phyloP scores from a whole-genome alignment of 2,797 vertebrate genomes.

The Buphagus erythrorhynchus region DNA sequence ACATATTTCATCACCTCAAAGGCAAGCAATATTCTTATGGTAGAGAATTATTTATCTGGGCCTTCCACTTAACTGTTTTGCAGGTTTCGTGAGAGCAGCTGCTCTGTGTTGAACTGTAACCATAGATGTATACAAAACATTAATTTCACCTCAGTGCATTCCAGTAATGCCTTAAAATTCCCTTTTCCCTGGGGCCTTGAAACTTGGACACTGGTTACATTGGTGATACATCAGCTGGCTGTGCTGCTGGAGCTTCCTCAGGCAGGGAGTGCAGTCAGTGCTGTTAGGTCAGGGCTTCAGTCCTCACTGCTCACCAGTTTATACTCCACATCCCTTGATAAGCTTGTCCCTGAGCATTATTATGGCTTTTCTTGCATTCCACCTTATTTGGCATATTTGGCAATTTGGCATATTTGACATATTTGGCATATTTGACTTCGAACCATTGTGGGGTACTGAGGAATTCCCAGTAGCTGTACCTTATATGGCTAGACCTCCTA shows the following conservation, averaged over 20 bases:
- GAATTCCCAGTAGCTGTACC: background rate
- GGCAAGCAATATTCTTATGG: background rate
- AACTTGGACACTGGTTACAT: background rate
- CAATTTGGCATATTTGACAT: background rate
- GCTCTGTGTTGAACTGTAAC: background rate
- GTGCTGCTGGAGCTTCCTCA: background rate
- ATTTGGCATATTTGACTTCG: background rate
- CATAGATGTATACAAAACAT: background rate
- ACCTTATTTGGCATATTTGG: background rate
- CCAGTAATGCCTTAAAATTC: background rate
- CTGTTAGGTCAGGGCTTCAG: background rate
- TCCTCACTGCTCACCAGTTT: background rate
- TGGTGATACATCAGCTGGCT: background rate
- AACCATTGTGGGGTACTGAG: background rate
- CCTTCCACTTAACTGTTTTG: background rate
- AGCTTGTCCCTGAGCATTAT: background rate
- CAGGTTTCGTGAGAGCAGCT: background rate
- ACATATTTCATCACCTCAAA: slow-evolving; percentile 29
- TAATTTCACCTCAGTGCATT: background rate
- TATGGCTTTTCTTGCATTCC: background rate
- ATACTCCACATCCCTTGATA: background rate
- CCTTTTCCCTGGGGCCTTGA: background rate
- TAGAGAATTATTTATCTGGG: background rate
- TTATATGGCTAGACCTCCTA: background rate
- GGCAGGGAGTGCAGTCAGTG: no score